Conservation (phyloP, 2,797 vertebrate genomes). For the Sardinella longiceps region DNA sequence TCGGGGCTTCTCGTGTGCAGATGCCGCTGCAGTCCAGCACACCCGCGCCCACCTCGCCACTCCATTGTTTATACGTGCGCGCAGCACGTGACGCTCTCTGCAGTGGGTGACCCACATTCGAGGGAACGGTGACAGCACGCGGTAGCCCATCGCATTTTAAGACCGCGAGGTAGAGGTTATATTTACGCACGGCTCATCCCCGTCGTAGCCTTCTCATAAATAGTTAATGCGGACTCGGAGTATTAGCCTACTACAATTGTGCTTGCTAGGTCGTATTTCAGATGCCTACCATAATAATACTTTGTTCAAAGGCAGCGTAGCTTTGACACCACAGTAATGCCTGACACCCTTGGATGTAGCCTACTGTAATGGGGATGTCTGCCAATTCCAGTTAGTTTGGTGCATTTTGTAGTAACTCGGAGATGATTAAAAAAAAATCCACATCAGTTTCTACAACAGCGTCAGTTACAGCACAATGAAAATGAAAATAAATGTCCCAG, state of each 20-base stretch:
- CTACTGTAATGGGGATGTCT: not conserved
- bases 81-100: slow-evolving; percentile 56
- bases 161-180: slow-evolving; percentile 29
- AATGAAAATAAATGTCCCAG: not conserved
- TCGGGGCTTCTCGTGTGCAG: slow-evolving; percentile 34
- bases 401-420: not conserved
- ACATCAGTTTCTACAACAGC: not conserved
- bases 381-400: not conserved
- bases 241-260: slow-evolving; percentile 44
- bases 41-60: slow-evolving; percentile 45
- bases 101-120: slow-evolving; percentile 62
- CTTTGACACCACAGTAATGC: not conserved
- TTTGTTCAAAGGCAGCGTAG: not conserved
- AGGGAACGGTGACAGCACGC: slow-evolving; percentile 46
- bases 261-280: slow-evolving; percentile 10
- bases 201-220: slow-evolving; percentile 42
- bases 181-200: slow-evolving; percentile 32
- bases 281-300: slow-evolving; percentile 34
- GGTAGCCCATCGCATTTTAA: slow-evolving; percentile 37
- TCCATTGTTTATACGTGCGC: slow-evolving; percentile 55
- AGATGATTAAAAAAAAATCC: not conserved
- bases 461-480: not conserved
- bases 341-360: not conserved
- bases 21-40: slow-evolving; percentile 52
- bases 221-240: slow-evolving; percentile 44